Conservation (phyloP, 2,797 vertebrate species). For the Buphagus erythrorhynchus region DNA sequence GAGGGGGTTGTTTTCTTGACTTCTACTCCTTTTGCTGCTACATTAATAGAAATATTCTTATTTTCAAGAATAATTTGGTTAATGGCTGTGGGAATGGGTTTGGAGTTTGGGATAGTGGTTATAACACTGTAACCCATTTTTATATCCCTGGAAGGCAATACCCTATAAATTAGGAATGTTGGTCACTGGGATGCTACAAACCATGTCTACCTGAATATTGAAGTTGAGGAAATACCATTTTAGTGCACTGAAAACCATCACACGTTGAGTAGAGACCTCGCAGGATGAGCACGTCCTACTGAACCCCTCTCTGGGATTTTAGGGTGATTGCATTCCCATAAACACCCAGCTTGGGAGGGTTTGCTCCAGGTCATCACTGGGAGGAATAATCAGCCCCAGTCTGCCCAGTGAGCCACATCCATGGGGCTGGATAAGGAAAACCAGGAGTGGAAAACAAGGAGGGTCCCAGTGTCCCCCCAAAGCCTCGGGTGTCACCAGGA, state of each 20-base stretch:
- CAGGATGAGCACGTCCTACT: fast-evolving
- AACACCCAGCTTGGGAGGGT: neutral
- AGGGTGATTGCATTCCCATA: neutral
- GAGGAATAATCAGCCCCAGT: neutral
- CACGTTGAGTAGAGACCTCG: neutral
- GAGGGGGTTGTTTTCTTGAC: neutral
- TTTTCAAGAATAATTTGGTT: neutral
- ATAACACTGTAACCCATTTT: fast-evolving
- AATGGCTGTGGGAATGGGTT: neutral
- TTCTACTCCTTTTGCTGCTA: neutral
- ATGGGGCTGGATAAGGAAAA: neutral
- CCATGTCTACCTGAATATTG: neutral
- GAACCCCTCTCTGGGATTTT: neutral
- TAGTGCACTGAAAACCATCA: neutral
- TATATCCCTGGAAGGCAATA: neutral
- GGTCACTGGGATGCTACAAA: neutral
- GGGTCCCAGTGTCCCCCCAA: neutral
- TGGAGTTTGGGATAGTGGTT: neutral
- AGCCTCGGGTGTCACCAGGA: fast-evolving
- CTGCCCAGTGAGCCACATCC: neutral
- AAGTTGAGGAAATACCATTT: neutral
- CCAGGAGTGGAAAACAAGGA: neutral
- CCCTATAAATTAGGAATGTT: neutral
- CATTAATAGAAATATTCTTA: neutral
- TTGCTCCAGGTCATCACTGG: neutral